Conservation (phyloP, 2,888 invertebrate species). For the Caenorhabditis japonica region DNA sequence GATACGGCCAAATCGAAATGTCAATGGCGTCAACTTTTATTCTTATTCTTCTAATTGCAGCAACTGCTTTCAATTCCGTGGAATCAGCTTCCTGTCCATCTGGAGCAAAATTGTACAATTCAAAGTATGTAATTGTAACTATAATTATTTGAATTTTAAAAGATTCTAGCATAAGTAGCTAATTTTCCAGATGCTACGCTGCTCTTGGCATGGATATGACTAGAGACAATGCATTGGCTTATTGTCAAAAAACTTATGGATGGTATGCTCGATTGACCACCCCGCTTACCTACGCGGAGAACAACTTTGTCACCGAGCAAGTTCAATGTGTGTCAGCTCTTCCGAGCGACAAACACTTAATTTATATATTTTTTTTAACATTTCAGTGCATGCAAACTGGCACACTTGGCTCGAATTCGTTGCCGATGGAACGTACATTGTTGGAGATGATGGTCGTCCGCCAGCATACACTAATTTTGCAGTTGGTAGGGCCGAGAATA, state of each 20-base stretch:
- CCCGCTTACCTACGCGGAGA: conserved; percentile 27
- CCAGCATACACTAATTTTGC: conserved; percentile 51
- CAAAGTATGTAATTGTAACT: conserved; percentile 44
- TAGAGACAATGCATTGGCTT: conserved; percentile 27
- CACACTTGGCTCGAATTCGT: conserved; percentile 47
- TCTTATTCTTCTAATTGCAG: conserved; percentile 8
- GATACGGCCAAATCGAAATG: conserved; percentile 36
- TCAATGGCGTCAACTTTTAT: conserved; percentile 18
- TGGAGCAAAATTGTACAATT: conserved; percentile 32
- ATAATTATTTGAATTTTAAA: too few species aligned
- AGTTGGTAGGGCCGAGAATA: too few species aligned
- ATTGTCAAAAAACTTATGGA: conserved; percentile 41
- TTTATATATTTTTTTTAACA: not conserved
- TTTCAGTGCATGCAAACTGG: conserved; percentile 38
- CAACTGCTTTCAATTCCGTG: conserved; percentile 6
- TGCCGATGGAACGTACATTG: conserved; percentile 44
- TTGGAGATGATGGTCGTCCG: conserved; percentile 41
- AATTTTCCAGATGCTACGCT: conserved; percentile 49
- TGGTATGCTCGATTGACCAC: conserved; percentile 25
- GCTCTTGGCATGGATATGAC: conserved; percentile 42
- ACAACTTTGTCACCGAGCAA: conserved; percentile 37
- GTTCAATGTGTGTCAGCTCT: conserved; percentile 24
- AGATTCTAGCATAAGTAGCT: too few species aligned
- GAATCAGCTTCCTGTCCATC: conserved; percentile 13
- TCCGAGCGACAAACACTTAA: not conserved